These are phyloP conservation scores for Saccostrea cuccullata DNA, from an alignment of 1,140 invertebrate species.

Conservation along the genomic window DNA sequence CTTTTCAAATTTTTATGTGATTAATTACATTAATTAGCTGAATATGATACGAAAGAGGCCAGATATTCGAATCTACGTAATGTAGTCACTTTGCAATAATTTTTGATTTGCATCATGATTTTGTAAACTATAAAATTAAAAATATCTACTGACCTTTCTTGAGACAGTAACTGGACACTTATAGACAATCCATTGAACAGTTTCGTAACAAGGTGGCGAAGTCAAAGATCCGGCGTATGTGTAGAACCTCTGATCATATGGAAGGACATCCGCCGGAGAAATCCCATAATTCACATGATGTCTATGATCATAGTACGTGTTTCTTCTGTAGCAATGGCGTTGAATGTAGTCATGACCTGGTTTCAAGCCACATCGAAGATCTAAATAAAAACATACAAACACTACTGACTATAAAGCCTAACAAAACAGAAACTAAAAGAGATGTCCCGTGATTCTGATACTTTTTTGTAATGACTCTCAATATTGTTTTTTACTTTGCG, in stretches of 20 bases:
- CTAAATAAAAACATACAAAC: background rate
- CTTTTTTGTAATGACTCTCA: no score
- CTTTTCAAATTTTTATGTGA: no score
- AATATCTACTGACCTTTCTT: background rate
- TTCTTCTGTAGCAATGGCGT: background rate
- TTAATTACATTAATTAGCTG: no score
- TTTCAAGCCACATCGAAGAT: background rate
- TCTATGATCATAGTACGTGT: background rate
- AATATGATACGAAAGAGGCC: no score
- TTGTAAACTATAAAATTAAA: no score
- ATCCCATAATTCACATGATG: background rate
- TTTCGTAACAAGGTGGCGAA: constrained; percentile 85
- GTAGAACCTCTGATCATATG: constrained; percentile 73
- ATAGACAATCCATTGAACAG: constrained; percentile 85
- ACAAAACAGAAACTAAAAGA: background rate
- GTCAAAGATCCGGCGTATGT: constrained; percentile 86
- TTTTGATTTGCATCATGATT: no score
- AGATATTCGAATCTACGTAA: no score
- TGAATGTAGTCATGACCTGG: background rate
- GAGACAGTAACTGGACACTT: constrained; percentile 11
- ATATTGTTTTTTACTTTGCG: no score
- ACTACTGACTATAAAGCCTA: background rate
- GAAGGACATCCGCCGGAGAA: constrained; percentile 2
- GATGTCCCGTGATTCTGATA: no score
- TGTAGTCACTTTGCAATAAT: no score